Percentiles rank a stretch among this genome's conserved stretches.
Evolutionary conservation across 2,113 vertebrate species (phyloP).

Genomic region (Hippocampus comes): DNA sequence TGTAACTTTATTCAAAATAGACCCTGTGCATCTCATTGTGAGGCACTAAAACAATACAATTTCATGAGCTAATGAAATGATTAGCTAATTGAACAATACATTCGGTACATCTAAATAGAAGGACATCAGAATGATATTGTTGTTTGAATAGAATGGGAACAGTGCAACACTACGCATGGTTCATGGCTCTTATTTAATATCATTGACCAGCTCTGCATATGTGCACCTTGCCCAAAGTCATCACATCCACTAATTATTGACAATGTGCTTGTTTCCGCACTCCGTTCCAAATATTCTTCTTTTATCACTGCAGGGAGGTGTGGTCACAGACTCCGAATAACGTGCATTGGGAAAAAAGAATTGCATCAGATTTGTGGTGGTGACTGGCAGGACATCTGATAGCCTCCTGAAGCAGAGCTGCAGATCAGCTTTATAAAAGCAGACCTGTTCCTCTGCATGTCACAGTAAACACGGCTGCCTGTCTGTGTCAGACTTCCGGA

Average conservation of each 20-base stretch:
- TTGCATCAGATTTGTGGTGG: constrained; percentile 63
- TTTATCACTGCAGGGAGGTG: constrained; percentile 60
- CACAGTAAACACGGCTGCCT: constrained; percentile 60
- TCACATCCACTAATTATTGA: constrained; percentile 53
- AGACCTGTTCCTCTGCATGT: constrained; percentile 49
- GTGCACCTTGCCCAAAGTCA: constrained; percentile 54
- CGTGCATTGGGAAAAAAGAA: constrained; percentile 55
- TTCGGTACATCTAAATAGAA: not conserved
- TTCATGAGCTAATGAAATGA: not conserved
- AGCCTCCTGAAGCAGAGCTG: constrained; percentile 57
- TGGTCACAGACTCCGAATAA: constrained; percentile 57
- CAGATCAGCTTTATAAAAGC: constrained; percentile 74
- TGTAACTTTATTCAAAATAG: not conserved
- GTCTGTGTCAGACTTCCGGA: constrained; percentile 1
- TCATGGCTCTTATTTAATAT: not conserved
- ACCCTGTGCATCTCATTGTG: not conserved
- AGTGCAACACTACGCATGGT: not conserved
- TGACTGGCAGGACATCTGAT: constrained; percentile 74
- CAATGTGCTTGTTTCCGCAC: constrained; percentile 63
- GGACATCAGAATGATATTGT: not conserved
- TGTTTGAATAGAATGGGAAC: too few species aligned
- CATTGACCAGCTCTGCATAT: not conserved
- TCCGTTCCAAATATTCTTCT: constrained; percentile 62
- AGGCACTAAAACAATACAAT: not conserved
- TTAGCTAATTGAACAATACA: not conserved